Percentiles rank a stretch among this genome's conserved stretches.
Conservation (phyloP, 2,888 invertebrate genomes). For the Thelaira solivaga region DNA sequence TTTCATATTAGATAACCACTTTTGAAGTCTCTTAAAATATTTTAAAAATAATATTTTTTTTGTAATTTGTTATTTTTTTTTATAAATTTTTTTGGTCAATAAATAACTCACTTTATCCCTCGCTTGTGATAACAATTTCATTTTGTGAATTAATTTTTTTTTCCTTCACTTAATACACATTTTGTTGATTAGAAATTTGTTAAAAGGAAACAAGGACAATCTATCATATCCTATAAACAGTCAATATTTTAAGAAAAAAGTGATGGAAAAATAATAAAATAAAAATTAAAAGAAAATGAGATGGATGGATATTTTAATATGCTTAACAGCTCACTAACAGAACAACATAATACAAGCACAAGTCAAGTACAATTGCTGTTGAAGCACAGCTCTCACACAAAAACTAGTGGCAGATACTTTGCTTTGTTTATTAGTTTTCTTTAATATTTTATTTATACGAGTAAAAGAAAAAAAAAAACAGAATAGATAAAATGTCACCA, state of each 20-base stretch:
- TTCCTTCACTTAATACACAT: too few species aligned
- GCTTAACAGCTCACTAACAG: not conserved
- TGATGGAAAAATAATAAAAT: not conserved
- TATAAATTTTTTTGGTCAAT: too few species aligned
- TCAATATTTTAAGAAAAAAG: not conserved
- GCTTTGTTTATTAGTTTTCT: not conserved
- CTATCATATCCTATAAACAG: not conserved
- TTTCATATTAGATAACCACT: too few species aligned
- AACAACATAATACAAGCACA: too few species aligned
- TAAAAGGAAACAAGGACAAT: too few species aligned
- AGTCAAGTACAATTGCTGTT: too few species aligned
- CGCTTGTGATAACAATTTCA: too few species aligned
- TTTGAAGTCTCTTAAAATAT: too few species aligned
- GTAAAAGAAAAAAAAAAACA: not conserved
- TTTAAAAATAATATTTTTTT: too few species aligned
- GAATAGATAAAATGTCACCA: slow-evolving; percentile 7
- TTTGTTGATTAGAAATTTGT: not conserved
- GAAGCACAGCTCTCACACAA: not conserved
- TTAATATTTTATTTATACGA: not conserved
- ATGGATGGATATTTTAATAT: not conserved
- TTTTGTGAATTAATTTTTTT: too few species aligned
- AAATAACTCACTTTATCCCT: too few species aligned
- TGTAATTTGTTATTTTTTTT: too few species aligned
- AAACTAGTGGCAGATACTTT: not conserved
- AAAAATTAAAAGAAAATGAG: not conserved